Evolutionary conservation across 1,140 invertebrate species (phyloP).

Genomic region (Hermetia illucens): DNA sequence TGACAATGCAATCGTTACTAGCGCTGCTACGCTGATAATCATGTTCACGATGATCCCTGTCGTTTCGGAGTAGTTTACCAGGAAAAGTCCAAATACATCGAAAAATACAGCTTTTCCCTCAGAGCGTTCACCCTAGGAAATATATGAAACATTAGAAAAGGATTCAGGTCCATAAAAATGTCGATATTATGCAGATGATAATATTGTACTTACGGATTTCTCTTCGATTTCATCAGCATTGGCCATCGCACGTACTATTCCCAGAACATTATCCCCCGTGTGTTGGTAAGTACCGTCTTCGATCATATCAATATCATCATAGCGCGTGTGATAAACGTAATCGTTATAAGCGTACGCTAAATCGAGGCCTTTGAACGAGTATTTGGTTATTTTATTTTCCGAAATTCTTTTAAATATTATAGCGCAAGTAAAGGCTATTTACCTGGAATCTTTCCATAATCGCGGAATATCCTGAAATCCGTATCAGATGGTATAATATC

Average conservation of each 20-base stretch:
- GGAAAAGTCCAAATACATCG: constrained; percentile 54
- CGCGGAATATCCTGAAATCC: constrained; percentile 82
- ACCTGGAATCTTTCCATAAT: constrained; percentile 65
- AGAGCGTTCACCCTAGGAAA: constrained; percentile 23
- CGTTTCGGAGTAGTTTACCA: constrained; percentile 40
- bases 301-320: constrained; percentile 58
- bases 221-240: constrained; percentile 38
- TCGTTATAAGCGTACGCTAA: not conserved
- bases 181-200: no score
- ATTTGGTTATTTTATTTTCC: constrained; percentile 1
- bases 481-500: constrained; percentile 83
- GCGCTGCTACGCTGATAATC: constrained; percentile 33
- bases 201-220: constrained; percentile 8
- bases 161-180: not conserved
- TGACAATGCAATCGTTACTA: constrained; percentile 31
- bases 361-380: constrained; percentile 13
- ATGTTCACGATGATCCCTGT: constrained; percentile 39
- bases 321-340: constrained; percentile 75
- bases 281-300: constrained; percentile 60
- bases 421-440: constrained; percentile 1
- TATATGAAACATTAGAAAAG: not conserved
- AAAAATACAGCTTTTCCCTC: constrained; percentile 51
- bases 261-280: constrained; percentile 57
- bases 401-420: no score
- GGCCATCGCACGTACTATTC: constrained; percentile 43